Percentiles rank a stretch among this genome's conserved stretches.
These are phyloP conservation scores for Daphoenositta chrysoptera DNA, from an alignment of 2,113 vertebrate species.

Conservation along the genomic window DNA sequence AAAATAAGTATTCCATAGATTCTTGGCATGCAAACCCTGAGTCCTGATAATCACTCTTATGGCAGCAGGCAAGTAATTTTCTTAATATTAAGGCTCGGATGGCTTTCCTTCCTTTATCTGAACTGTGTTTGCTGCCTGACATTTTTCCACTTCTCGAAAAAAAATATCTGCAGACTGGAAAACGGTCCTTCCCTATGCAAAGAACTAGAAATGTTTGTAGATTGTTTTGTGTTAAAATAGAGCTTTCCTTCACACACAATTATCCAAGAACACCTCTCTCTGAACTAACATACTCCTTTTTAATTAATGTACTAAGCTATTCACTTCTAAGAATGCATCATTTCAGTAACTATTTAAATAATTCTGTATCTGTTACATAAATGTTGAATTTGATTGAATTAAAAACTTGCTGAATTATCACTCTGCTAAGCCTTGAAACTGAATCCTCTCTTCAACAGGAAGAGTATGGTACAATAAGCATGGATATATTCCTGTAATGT, in stretches of 20 bases:
- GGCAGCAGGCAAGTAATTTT: not conserved
- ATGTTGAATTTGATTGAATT: not conserved
- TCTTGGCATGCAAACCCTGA: not conserved
- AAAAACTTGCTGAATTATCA: not conserved
- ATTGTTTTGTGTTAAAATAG: not conserved
- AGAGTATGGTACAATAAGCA: not conserved
- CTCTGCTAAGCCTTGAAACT: not conserved
- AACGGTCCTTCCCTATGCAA: not conserved
- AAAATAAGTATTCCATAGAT: not conserved
- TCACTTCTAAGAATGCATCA: not conserved
- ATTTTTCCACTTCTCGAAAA: not conserved
- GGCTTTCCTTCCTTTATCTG: not conserved
- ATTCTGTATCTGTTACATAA: not conserved
- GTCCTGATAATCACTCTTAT: not conserved
- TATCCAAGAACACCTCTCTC: not conserved
- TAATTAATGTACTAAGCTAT: not conserved
- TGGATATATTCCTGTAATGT: accelerated
- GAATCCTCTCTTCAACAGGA: not conserved
- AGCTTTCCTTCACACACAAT: not conserved
- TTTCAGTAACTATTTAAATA: not conserved
- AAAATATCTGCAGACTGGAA: not conserved
- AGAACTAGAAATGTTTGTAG: not conserved
- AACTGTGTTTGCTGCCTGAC: not conserved
- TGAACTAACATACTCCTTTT: not conserved
- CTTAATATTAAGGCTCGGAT: not conserved